Conservation (phyloP, 2,888 invertebrate species). For the Pilophorus perplexus region DNA sequence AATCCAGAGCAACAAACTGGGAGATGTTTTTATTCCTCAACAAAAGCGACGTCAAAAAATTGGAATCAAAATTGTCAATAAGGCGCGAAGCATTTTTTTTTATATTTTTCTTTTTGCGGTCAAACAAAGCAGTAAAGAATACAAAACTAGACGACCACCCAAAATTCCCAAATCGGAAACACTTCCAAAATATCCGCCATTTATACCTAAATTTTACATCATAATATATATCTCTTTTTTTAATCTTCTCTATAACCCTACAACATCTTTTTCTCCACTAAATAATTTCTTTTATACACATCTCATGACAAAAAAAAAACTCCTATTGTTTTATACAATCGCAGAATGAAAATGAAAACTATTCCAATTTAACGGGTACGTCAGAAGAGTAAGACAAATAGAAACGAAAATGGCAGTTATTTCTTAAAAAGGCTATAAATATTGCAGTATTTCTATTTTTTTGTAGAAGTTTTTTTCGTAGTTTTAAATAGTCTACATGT, state of each 20-base stretch:
- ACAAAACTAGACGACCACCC: constrained; percentile 35
- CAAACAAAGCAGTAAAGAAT: constrained; percentile 13
- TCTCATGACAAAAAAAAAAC: constrained; percentile 4
- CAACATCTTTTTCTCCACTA: no score
- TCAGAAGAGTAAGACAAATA: constrained; percentile 14
- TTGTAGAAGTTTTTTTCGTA: constrained; percentile 5
- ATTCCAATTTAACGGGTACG: constrained; percentile 20
- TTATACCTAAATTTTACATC: constrained; percentile 28
- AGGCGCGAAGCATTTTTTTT: no score
- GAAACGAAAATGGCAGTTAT: constrained; percentile 34
- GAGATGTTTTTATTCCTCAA: not conserved
- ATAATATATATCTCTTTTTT: constrained; percentile 37
- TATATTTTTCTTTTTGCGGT: not conserved
- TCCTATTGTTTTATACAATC: constrained; percentile 30
- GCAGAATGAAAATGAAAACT: constrained; percentile 11
- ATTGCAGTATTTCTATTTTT: constrained; percentile 36
- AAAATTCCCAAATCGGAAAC: constrained; percentile 6
- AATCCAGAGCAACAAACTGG: no score
- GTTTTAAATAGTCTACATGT: constrained; percentile 31
- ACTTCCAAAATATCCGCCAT: constrained; percentile 34
- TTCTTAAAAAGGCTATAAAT: constrained; percentile 36
- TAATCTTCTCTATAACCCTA: constrained; percentile 33
- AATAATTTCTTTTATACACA: constrained; percentile 31
- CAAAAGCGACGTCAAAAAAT: constrained; percentile 6
- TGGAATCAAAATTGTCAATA: not conserved